Conservation (phyloP, 2,113 vertebrate species). For the Pavo muticus region DNA sequence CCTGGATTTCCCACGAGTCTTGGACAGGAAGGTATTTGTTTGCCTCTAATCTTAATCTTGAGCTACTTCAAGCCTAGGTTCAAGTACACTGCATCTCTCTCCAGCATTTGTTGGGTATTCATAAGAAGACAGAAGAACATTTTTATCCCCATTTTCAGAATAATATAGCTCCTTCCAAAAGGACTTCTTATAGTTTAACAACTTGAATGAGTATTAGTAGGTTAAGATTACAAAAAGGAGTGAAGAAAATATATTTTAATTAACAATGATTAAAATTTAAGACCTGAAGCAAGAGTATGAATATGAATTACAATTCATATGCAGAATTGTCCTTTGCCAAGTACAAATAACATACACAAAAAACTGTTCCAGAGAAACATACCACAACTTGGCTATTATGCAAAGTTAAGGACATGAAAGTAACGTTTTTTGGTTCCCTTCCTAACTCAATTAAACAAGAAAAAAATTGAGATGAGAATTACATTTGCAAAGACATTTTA, state of each 20-base stretch:
- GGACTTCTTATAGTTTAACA: not conserved
- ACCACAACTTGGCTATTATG: conserved; percentile 18
- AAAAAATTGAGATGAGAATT: conserved; percentile 45
- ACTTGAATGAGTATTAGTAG: not conserved
- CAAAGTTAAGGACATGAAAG: conserved; percentile 30
- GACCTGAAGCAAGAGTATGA: not conserved
- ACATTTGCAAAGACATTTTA: conserved; percentile 47
- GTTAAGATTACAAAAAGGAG: conserved; percentile 39
- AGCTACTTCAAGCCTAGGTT: not conserved
- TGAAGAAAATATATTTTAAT: conserved; percentile 51
- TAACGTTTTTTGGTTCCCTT: conserved; percentile 43
- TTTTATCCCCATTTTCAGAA: not conserved
- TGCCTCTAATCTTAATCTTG: not conserved
- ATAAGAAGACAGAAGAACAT: not conserved
- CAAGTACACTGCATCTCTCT: not conserved
- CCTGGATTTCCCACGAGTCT: not conserved
- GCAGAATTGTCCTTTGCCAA: not conserved
- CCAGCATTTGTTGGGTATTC: not conserved
- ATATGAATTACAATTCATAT: conserved; percentile 34
- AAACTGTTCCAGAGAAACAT: conserved; percentile 31
- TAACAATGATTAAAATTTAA: conserved; percentile 63
- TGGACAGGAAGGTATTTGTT: not conserved
- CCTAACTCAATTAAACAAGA: conserved; percentile 62
- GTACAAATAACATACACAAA: not conserved
- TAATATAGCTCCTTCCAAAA: not conserved